These are phyloP conservation scores for Tragelaphus buxtoni DNA, from an alignment of 2,113 vertebrate genomes.

Conservation along the genomic window DNA sequence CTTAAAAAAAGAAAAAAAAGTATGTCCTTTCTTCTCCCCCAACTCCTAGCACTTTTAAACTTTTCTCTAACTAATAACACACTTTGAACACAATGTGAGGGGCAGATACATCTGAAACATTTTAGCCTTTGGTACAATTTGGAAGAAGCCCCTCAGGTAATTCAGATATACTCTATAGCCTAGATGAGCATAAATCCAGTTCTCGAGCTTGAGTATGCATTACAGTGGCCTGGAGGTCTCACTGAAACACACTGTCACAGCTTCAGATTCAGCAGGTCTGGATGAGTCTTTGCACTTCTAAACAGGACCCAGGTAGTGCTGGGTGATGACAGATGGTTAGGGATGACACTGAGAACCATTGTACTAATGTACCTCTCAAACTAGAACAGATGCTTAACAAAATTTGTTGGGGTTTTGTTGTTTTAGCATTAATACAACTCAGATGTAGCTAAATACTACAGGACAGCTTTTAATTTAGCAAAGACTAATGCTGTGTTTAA, in stretches of 20 bases:
- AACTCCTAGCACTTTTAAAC: neutral
- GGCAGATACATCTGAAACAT: neutral
- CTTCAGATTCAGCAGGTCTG: neutral
- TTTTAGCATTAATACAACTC: neutral
- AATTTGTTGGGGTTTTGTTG: neutral
- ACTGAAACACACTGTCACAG: neutral
- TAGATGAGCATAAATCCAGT: neutral
- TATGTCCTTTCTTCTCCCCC: neutral
- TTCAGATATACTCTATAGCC: neutral
- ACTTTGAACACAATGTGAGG: neutral
- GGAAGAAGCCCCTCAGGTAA: neutral
- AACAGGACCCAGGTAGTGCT: neutral
- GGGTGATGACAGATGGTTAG: neutral
- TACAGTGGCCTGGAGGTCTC: neutral
- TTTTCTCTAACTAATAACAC: neutral
- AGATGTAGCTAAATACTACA: neutral
- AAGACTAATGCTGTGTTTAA: neutral
- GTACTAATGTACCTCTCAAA: neutral
- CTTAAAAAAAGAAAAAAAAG: neutral
- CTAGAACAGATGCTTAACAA: neutral
- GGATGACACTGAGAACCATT: neutral
- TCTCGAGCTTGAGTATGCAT: slow-evolving; percentile 1
- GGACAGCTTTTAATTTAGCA: neutral
- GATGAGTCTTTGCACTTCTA: neutral
- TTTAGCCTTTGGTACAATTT: neutral